A percentile compares a stretch with the other conserved stretches of the same genome.
Evolutionary conservation across 2,888 invertebrate species (phyloP).

Genomic region (Salticus scenicus): DNA sequence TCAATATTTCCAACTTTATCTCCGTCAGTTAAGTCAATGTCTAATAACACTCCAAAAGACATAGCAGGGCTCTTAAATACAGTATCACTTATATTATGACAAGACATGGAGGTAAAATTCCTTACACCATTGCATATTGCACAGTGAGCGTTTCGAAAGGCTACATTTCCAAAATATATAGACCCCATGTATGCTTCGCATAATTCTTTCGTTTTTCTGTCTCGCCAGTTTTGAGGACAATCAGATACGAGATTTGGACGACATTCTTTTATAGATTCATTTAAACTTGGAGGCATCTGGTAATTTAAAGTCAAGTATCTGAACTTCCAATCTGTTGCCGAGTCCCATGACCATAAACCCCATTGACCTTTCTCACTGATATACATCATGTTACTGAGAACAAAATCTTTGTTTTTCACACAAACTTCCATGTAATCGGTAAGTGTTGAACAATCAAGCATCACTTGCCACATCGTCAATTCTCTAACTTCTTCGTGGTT

Average conservation of each 20-base stretch:
- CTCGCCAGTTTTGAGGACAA: slow-evolving; percentile 76
- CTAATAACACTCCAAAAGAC: slow-evolving; percentile 50
- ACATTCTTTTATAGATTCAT: slow-evolving; percentile 33
- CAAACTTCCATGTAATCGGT: slow-evolving; percentile 30
- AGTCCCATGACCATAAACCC: slow-evolving; percentile 57
- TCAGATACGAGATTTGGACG: slow-evolving; percentile 72
- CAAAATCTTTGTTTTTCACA: slow-evolving; percentile 41
- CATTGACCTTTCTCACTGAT: slow-evolving; percentile 52
- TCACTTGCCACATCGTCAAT: slow-evolving; percentile 57
- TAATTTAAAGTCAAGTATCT: slow-evolving; percentile 27
- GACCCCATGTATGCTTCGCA: slow-evolving; percentile 77
- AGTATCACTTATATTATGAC: slow-evolving; percentile 14
- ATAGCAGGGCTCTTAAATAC: slow-evolving; percentile 39
- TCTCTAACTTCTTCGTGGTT: slow-evolving; percentile 27
- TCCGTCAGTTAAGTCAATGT: slow-evolving; percentile 41
- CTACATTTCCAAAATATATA: slow-evolving; percentile 74
- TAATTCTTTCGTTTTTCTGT: slow-evolving; percentile 73
- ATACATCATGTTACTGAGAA: slow-evolving; percentile 59
- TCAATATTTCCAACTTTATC: slow-evolving; percentile 39
- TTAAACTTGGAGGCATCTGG: slow-evolving; percentile 21
- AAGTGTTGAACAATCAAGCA: slow-evolving; percentile 46
- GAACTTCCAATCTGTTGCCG: slow-evolving; percentile 52
- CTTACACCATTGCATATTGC: slow-evolving; percentile 77
- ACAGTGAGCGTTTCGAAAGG: slow-evolving; percentile 77
- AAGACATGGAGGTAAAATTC: slow-evolving; percentile 36